Base-by-base conservation (phyloP, 2,113 vertebrate species). In the Columbina picui region DNA sequence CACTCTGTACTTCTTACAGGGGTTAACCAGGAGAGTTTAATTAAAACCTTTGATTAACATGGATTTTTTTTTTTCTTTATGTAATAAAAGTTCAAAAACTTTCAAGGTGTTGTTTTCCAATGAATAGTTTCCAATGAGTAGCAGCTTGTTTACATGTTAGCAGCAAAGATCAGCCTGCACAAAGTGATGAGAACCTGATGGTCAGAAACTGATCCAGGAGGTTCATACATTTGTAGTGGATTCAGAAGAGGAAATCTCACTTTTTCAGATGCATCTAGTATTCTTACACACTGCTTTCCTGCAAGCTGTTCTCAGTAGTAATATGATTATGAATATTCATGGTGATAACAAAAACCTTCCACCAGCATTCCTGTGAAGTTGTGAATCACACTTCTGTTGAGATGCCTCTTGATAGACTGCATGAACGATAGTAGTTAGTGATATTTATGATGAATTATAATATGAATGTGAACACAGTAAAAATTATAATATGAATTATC, bases 361-460 rank as follows among this genome's bases (percentile, higher is more conserved):
- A 27, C 14, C 36, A 82, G 25, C 32, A 30, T 90, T 91, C 68
- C 55, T 95, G 87, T 67, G 64, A 90, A 93, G 70, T 0, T 93
- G 87, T 85, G 82, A 96, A 59, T 91, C 82, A 45, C 79, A 8
- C 61, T 93, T 95, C 34, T 80, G 36, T 75, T 45, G 63, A 81
- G 77, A 67, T 32, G 21, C 32, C 14, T 85, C 71, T 69, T 77
- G 90, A 80, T n/a, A 76, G 61, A 36, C 65, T 85, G 30, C 13
- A 15, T 53, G 67, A 83, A 36, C 55, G 77, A 50, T 12, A 30
- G 18, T 68, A 69, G 59, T 52, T 69, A 84, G 55, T 67, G 63
- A 56, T 93, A 70, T 52, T 84, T 68, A 45, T 41, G 34, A 55
- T 84, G 22, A 84, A 70, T 87, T 87, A 63, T 17, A 61, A 15